A percentile compares a stretch with the other conserved stretches of the same genome.
These are phyloP conservation scores for Anguilla megastoma DNA, from an alignment of 2,797 vertebrate genomes.

Conservation along the genomic window DNA sequence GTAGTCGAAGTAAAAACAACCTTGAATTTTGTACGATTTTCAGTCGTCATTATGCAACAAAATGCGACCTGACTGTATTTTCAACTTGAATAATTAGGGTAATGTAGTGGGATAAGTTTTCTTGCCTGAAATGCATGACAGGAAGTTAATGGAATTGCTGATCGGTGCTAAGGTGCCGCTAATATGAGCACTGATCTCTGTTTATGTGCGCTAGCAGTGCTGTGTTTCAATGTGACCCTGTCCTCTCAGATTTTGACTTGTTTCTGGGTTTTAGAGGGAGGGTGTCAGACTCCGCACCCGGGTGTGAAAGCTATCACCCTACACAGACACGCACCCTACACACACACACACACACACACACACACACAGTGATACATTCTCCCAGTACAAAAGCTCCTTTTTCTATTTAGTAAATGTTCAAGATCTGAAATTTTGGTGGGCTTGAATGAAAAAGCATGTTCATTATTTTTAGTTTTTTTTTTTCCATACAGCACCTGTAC, in stretches of 20 bases:
- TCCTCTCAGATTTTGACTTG: not conserved
- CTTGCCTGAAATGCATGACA: not conserved
- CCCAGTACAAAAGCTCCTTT: not conserved
- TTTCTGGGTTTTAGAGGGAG: slow-evolving; percentile 13
- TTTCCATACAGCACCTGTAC: too few species aligned
- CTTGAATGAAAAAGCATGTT: not conserved
- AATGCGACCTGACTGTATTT: not conserved
- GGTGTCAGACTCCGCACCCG: slow-evolving; percentile 19
- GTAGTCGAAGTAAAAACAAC: not conserved
- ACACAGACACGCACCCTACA: not conserved
- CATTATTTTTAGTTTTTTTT: too few species aligned
- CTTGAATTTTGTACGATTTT: not conserved
- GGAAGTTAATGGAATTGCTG: not conserved
- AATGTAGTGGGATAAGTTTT: not conserved
- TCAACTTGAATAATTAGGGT: not conserved
- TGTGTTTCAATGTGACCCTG: not conserved
- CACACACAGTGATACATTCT: slow-evolving; percentile 7
- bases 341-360: not conserved
- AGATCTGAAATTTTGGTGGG: not conserved
- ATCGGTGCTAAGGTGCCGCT: not conserved
- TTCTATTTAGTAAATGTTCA: not conserved
- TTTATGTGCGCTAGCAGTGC: not conserved
- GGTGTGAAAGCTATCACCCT: not conserved
- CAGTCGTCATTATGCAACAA: not conserved
- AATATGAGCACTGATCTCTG: not conserved